phyloP scores from a whole-genome alignment of 2,888 invertebrate genomes.

The Acrocyrtus sp. region DNA sequence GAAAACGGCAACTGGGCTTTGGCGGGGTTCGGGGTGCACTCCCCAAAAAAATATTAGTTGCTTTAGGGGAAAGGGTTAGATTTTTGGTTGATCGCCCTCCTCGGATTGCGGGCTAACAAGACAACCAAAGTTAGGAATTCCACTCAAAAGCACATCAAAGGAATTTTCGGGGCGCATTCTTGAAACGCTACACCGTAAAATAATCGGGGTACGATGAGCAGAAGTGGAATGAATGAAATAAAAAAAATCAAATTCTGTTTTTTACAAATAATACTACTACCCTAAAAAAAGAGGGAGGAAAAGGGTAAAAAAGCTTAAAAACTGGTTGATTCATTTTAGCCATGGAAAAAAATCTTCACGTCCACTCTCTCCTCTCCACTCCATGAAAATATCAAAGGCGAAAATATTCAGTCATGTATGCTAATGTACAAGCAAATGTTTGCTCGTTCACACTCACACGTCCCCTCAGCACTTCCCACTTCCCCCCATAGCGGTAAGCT shows the following conservation, averaged over 20 bases:
- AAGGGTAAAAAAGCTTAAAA: not conserved
- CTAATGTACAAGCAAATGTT: conserved; percentile 30
- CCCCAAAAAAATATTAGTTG: conserved; percentile 5
- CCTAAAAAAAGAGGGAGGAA: too few relatives aligned
- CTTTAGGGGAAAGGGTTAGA: conserved; percentile 38
- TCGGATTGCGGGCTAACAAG: conserved; percentile 45
- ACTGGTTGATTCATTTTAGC: too few relatives aligned
- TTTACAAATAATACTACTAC: too few relatives aligned
- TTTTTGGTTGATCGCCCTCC: conserved; percentile 24
- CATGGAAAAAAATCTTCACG: too few relatives aligned
- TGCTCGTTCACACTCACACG: conserved; percentile 23
- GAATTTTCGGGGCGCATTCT: too few relatives aligned
- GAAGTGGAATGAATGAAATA: not conserved
- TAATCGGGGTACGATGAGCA: conserved; percentile 8
- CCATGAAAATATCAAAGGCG: not conserved
- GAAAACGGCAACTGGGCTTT: too few relatives aligned
- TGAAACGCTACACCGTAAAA: conserved; percentile 42
- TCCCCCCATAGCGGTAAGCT: too few relatives aligned
- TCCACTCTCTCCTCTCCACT: not conserved
- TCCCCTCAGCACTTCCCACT: too few relatives aligned
- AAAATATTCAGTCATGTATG: conserved; percentile 13
- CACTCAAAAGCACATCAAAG: conserved; percentile 63
- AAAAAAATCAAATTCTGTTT: not conserved
- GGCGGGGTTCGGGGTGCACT: too few relatives aligned
- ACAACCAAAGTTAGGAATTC: conserved; percentile 58